These are phyloP conservation scores for Poeciliopsis paucimaculata DNA, from an alignment of 2,797 vertebrate species.

Conservation along the genomic window DNA sequence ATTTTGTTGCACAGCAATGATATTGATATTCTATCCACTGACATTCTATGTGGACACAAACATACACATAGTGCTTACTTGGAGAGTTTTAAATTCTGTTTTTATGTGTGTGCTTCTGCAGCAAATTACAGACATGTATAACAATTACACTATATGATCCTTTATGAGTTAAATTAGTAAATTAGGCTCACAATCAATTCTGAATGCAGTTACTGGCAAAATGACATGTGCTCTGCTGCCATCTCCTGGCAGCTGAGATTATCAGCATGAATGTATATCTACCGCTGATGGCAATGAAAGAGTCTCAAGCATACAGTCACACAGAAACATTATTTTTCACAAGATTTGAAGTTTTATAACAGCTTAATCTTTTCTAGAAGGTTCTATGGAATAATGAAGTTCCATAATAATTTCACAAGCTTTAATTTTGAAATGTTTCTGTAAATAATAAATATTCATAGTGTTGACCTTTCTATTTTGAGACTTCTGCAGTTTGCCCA, in stretches of 20 bases:
- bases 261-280: constrained; percentile 22
- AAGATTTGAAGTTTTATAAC: background rate
- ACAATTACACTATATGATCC: background rate
- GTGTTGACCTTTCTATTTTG: background rate
- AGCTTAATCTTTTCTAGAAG: background rate
- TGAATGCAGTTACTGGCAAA: constrained; percentile 13
- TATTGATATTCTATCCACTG: background rate
- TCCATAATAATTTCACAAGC: background rate
- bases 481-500: background rate
- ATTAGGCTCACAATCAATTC: background rate
- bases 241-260: constrained; percentile 57
- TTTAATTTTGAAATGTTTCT: background rate
- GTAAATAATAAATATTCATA: background rate
- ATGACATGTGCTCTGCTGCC: constrained; percentile 58
- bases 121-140: background rate
- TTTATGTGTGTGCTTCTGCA: background rate
- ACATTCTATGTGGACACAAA: background rate
- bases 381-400: background rate
- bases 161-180: background rate
- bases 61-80: background rate
- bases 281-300: background rate
- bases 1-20: background rate
- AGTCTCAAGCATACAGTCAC: background rate
- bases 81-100: background rate
- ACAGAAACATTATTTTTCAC: background rate